Evolutionary conservation across 2,113 vertebrate species (phyloP), one percentile per base, ranked within the genome.

Genomic region (Nerophis lumbriciformis): DNA sequence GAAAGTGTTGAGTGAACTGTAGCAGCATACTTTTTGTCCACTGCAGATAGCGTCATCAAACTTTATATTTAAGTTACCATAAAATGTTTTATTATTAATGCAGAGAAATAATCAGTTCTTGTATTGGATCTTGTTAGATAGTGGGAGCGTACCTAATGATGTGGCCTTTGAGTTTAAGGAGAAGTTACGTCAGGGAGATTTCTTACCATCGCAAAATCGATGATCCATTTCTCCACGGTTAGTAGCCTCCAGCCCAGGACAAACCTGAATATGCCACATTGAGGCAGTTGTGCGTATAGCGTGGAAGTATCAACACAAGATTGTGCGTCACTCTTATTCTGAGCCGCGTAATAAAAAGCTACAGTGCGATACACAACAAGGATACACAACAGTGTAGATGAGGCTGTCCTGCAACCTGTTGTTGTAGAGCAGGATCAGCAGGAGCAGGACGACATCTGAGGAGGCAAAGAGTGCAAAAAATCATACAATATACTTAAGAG

Each of bases 181-280:
- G 42, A 11, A 9, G 42, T 45, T 45, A 45, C 10, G 54, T 56
- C 37, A 42, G 1, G 1, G 38, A 12, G 53, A 62, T 65, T 56
- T 62, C 75, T 90, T 72, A 92, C 95, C 96, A 98, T 94, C 9
- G 94, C 91, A 77, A 92, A 64, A 72, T 99, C 94, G 53, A 98
- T 87, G 83, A 97, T 86, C 91, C 94, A 93, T 80, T 92, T 94
- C 63, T 87, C 84, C 77, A 97, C 69, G 0, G 91, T 84, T 35
- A 99, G 82, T 37, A 93, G 3, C 59, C 93, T 92, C 95, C 95
- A 98, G 6, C 88, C 88, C 0, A 77, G 88, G 8, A 90, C 76
- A 13, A 92, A 93, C 71, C 96, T 99, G 77, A 19, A 4, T 65
- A 52, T 48, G 11, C 49, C 5, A 21, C 4, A 74, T 89, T 69